These are phyloP conservation scores for Remorina albescens DNA, from an alignment of 2,797 vertebrate genomes.

Conservation along the genomic window DNA sequence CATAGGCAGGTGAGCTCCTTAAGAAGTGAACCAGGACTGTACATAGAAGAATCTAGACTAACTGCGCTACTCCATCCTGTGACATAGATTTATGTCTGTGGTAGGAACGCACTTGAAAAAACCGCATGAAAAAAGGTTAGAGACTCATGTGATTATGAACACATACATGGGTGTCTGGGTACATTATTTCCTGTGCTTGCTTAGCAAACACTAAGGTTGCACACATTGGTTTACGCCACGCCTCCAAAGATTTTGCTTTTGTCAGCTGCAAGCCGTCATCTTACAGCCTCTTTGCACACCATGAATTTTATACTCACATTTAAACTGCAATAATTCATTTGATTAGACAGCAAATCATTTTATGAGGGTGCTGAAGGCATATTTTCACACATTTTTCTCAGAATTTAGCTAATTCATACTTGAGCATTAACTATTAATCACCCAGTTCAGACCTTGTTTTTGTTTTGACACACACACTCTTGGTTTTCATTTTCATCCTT, in stretches of 20 bases:
- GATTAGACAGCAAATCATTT: slow-evolving; percentile 42
- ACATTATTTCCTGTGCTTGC: slow-evolving; percentile 41
- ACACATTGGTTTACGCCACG: background rate
- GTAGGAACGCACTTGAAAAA: slow-evolving; percentile 35
- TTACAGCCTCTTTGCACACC: slow-evolving; percentile 20
- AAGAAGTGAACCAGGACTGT: slow-evolving; percentile 14
- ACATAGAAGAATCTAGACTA: slow-evolving; percentile 13
- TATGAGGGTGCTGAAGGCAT: slow-evolving; percentile 23
- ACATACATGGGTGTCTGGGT: slow-evolving; percentile 21
- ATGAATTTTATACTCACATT: slow-evolving; percentile 17
- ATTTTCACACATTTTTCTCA: slow-evolving; percentile 24
- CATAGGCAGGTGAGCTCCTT: slow-evolving; percentile 34
- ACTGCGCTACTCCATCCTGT: slow-evolving; percentile 15
- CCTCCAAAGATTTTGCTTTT: slow-evolving; percentile 9
- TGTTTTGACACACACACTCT: slow-evolving; percentile 12
- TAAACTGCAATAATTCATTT: slow-evolving; percentile 34
- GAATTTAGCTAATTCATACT: slow-evolving; percentile 5
- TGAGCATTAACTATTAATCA: slow-evolving; percentile 24
- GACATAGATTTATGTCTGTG: slow-evolving; percentile 38
- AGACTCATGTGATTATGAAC: slow-evolving; percentile 32
- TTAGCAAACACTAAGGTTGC: slow-evolving; percentile 7
- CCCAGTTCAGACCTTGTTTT: slow-evolving; percentile 16
- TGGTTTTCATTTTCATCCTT: slow-evolving; percentile 31
- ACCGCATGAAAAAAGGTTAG: background rate
- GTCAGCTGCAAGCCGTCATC: slow-evolving; percentile 1